Conservation (phyloP, 2,113 vertebrate species). For the Colius striatus region DNA sequence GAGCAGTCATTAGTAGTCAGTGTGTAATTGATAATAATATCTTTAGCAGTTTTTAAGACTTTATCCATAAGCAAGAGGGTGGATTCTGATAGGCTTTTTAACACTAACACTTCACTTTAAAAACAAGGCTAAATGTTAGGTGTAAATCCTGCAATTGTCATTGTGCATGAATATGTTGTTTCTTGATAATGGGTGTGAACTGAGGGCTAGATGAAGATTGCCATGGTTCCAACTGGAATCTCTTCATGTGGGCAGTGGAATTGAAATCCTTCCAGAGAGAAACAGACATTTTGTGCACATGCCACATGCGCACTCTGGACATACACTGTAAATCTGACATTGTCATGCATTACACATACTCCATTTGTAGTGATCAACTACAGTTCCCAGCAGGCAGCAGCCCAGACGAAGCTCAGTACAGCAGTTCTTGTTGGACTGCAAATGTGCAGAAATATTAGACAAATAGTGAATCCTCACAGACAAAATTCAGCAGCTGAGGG, state of each 20-base stretch:
- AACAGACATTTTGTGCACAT: fast-evolving
- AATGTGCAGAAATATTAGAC: too few relatives aligned
- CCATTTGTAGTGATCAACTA: neutral
- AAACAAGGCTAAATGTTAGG: neutral
- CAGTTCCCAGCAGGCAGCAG: too few relatives aligned
- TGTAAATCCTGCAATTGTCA: neutral
- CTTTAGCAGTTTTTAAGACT: neutral
- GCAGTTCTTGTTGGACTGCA: too few relatives aligned
- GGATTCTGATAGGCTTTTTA: neutral
- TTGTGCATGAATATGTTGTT: neutral
- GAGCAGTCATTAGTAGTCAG: neutral
- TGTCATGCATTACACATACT: neutral
- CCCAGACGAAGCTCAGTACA: too few relatives aligned
- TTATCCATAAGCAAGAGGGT: neutral
- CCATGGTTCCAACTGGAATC: neutral
- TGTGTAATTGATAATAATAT: neutral
- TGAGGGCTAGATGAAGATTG: neutral
- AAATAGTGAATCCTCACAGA: too few relatives aligned
- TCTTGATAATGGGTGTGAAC: neutral
- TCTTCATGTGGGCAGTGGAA: neutral
- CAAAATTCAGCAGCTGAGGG: too few relatives aligned
- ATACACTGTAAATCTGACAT: fast-evolving
- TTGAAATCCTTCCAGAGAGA: neutral
- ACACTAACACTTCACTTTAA: neutral
- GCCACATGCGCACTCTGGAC: neutral